phyloP scores from a whole-genome alignment of 2,888 invertebrate genomes.

The Camponotus fellah region DNA sequence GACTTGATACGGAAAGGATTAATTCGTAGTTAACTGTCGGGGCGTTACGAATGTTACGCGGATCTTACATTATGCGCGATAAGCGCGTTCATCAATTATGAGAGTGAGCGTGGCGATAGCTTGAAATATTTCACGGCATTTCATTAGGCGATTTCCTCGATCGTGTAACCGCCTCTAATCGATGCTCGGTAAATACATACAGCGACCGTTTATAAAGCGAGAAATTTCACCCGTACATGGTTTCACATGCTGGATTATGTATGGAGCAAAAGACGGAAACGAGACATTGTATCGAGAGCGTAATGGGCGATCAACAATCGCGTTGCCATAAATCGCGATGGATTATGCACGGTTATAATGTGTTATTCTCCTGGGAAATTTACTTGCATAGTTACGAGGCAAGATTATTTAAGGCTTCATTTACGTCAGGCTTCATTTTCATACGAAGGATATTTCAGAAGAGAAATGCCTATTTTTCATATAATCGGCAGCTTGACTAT shows the following conservation, averaged over 20 bases:
- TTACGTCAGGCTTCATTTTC: constrained; percentile 14
- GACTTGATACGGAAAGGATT: not conserved
- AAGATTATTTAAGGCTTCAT: constrained; percentile 36
- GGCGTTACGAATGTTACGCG: constrained; percentile 36
- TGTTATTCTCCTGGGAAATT: constrained; percentile 25
- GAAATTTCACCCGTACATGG: constrained; percentile 30
- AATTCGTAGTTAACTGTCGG: constrained; percentile 19
- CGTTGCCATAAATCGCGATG: constrained; percentile 43
- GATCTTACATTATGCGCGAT: constrained; percentile 43
- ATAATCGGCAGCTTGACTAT: constrained; percentile 6
- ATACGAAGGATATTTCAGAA: not conserved
- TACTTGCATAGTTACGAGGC: not conserved
- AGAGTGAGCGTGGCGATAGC: constrained; percentile 39
- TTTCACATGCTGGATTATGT: constrained; percentile 50
- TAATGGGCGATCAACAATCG: constrained; percentile 38
- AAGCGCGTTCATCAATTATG: constrained; percentile 47
- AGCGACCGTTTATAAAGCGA: constrained; percentile 23
- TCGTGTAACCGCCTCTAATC: constrained; percentile 48
- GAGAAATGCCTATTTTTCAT: not conserved
- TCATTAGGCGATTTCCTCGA: constrained; percentile 44
- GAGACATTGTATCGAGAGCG: constrained; percentile 33
- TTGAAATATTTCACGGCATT: constrained; percentile 46
- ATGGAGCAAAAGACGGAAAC: constrained; percentile 47
- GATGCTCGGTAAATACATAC: constrained; percentile 34
- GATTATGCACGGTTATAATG: constrained; percentile 30